phyloP scores from a whole-genome alignment of 2,888 invertebrate species.

The Cheilosia pagana region DNA sequence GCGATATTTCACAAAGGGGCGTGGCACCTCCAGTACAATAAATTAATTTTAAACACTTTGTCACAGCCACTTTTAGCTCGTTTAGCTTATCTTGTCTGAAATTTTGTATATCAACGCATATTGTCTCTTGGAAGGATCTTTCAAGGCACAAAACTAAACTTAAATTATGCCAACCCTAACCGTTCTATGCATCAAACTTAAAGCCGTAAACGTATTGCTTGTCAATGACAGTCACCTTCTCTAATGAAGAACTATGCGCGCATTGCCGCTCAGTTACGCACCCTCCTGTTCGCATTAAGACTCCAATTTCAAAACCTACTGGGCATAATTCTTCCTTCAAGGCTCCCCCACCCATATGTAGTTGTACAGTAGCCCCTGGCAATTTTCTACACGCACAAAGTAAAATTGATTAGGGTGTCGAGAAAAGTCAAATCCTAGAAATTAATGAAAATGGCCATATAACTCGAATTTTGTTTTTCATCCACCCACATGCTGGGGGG shows the following conservation, averaged over 20 bases:
- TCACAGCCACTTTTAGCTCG: too few species aligned
- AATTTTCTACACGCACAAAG: constrained; percentile 50
- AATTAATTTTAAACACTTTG: too few species aligned
- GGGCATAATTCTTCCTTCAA: neutral
- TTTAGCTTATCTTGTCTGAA: too few species aligned
- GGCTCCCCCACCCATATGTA: neutral
- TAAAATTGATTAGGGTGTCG: constrained; percentile 71
- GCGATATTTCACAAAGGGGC: too few species aligned
- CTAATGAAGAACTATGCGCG: constrained; percentile 4
- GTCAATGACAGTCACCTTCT: neutral
- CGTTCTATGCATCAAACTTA: too few species aligned
- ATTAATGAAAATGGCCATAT: constrained; percentile 68
- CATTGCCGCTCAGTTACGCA: neutral
- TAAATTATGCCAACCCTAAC: too few species aligned
- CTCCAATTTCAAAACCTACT: constrained; percentile 20
- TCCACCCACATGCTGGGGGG: constrained; percentile 22
- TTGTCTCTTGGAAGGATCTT: too few species aligned
- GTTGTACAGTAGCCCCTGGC: constrained; percentile 1
- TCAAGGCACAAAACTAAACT: too few species aligned
- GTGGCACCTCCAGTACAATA: too few species aligned
- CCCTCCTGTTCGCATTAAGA: neutral
- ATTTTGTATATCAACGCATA: too few species aligned
- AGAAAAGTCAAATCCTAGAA: constrained; percentile 65
- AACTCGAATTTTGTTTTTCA: constrained; percentile 42
- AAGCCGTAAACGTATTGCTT: too few species aligned